A percentile compares a stretch with the other conserved stretches of the same genome.
Evolutionary conservation across 2,113 vertebrate species (phyloP).

Genomic region (Neoarius graeffei): DNA sequence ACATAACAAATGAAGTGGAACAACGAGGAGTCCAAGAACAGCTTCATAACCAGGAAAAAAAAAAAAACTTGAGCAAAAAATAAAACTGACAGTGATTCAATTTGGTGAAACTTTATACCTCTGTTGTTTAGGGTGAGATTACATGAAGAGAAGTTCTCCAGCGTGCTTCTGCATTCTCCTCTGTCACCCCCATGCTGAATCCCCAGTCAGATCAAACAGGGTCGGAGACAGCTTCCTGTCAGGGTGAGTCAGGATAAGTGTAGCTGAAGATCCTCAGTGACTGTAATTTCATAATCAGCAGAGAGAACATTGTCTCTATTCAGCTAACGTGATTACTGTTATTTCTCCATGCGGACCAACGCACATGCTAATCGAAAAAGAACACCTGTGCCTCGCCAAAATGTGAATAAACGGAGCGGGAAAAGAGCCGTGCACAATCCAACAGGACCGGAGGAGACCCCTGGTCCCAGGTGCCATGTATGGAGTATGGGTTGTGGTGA

Average conservation of each 20-base stretch:
- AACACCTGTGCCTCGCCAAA: constrained; percentile 70
- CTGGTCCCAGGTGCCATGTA: constrained; percentile 70
- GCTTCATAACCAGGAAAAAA: neutral
- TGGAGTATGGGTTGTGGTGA: constrained; percentile 51
- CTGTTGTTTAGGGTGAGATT: constrained; percentile 65
- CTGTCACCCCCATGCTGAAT: neutral
- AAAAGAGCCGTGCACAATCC: constrained; percentile 64
- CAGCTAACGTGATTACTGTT: constrained; percentile 74
- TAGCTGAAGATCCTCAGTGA: constrained; percentile 69
- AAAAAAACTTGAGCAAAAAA: neutral
- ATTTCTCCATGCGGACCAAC: constrained; percentile 61
- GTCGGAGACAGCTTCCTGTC: constrained; percentile 66
- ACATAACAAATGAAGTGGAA: neutral
- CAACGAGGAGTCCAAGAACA: neutral
- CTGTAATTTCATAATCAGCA: constrained; percentile 73
- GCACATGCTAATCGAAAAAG: constrained; percentile 74
- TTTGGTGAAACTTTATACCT: neutral
- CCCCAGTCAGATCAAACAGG: constrained; percentile 71
- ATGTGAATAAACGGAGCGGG: constrained; percentile 64
- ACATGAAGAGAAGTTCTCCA: constrained; percentile 69
- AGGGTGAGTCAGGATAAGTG: constrained; percentile 71
- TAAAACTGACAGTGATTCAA: neutral
- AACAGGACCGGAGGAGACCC: constrained; percentile 66
- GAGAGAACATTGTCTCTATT: constrained; percentile 68
- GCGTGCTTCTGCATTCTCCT: constrained; percentile 36